Evolutionary conservation across 2,113 vertebrate species (phyloP).

Genomic region (Telmatochromis brachygnathus): DNA sequence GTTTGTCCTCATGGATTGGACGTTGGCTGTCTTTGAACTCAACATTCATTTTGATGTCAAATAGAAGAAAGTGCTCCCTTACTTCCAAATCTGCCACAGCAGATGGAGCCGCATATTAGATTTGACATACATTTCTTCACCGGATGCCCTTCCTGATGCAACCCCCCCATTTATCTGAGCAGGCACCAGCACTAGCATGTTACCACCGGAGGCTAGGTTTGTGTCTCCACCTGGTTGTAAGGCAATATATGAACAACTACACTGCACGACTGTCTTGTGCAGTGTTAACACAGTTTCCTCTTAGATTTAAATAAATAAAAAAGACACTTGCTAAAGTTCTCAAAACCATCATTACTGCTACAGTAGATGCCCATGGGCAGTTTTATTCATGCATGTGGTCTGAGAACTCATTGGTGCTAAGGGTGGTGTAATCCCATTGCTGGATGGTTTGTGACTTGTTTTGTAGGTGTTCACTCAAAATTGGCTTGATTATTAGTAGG

Average conservation of each 20-base stretch:
- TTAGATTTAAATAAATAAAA: background rate
- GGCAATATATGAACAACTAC: background rate
- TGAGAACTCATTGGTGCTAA: background rate
- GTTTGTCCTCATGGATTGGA: background rate
- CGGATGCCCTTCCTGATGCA: background rate
- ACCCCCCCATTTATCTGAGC: background rate
- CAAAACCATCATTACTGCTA: background rate
- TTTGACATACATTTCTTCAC: background rate
- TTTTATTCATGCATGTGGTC: background rate
- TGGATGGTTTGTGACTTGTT: background rate
- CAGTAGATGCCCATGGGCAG: background rate
- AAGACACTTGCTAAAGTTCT: background rate
- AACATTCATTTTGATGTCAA: background rate
- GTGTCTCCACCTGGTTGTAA: background rate
- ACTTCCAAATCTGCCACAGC: background rate
- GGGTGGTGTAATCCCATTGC: background rate
- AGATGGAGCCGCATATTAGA: background rate
- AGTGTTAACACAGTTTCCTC: background rate
- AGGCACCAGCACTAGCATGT: background rate
- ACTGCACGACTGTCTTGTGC: background rate
- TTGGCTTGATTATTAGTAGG: background rate
- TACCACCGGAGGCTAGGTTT: background rate
- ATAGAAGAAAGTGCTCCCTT: background rate
- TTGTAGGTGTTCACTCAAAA: background rate
- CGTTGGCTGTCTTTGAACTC: background rate